Evolutionary conservation across 2,888 invertebrate species (phyloP), one percentile per base, ranked within the genome.

Genomic region (Apamea sordens): DNA sequence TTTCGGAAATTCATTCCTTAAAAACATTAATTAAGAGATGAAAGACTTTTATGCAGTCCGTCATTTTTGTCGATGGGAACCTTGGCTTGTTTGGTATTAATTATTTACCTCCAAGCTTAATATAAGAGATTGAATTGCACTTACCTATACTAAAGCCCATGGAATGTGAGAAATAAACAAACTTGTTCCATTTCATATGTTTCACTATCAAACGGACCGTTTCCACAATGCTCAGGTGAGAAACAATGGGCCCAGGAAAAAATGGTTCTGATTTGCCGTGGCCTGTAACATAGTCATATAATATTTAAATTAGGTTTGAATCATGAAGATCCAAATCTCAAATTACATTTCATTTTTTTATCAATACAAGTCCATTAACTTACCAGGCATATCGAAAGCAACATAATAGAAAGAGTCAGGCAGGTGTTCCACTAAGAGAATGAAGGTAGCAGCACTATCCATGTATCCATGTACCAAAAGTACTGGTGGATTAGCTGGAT

Each of bases 371-470:
- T 41, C 21, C 68, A 47, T 1, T 1, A 1, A 5, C 79, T 84
- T 85, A 90, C 94, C 97, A 32, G 97, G 97, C 76, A 97, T 90
- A 87, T 97, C 97, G 28, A 94, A 83, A 11, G 88, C 91, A 3
- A 94, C 92, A 76, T 93, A 94, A 72, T 91, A 91, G 59, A 90
- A 88, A 68, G 77, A 92, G 76, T 88, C 89, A 21, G 97, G 97
- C 24, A 98, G 89, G 32, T 95, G 87, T 24, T 96, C 95, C 28
- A 97, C 94, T 28, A 98, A 86, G 1, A 94, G 91, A 82, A 97
- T 97, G 89, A 97, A 98, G 1, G 97, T 95, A 2, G 97, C 97
- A 24, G 97, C 97, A 88, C 97, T 97, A 90, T 98, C 97, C 92
- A 97, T 94, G 89, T 97, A 94, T 1, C 97, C 97, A 88, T 97